These are phyloP conservation scores for Drosophila pegasa DNA, from an alignment of 2,888 invertebrate species.

Conservation along the genomic window DNA sequence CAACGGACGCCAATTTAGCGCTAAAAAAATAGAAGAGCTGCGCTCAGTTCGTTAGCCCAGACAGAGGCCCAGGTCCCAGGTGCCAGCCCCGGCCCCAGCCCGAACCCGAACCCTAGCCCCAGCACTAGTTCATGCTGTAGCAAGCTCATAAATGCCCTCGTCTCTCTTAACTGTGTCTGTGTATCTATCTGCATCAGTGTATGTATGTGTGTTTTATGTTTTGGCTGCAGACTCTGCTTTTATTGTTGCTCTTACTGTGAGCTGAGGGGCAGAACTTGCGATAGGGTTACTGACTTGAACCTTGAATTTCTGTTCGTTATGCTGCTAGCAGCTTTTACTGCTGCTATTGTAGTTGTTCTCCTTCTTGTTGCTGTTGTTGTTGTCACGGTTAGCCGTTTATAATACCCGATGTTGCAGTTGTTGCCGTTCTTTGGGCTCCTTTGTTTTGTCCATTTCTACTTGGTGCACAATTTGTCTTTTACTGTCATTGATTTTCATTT, in stretches of 20 bases:
- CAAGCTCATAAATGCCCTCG: constrained; percentile 34
- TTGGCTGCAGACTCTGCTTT: constrained; percentile 65
- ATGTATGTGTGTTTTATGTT: constrained; percentile 52
- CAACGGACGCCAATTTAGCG: constrained; percentile 75
- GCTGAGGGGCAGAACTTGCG: constrained; percentile 57
- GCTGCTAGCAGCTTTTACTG: constrained; percentile 56
- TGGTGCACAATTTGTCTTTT: constrained; percentile 79
- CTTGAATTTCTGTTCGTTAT: constrained; percentile 76
- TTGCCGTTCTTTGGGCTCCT: constrained; percentile 41
- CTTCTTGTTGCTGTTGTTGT: constrained; percentile 38
- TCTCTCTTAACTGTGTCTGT: background rate
- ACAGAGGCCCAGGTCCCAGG: constrained; percentile 13
- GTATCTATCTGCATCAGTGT: background rate
- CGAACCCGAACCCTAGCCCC: background rate
- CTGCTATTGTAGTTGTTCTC: constrained; percentile 23
- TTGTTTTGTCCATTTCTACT: constrained; percentile 66
- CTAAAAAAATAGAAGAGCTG: constrained; percentile 36
- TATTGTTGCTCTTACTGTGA: constrained; percentile 61
- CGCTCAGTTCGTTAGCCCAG: constrained; percentile 64
- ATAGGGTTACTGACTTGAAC: constrained; percentile 81
- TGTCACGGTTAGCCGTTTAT: constrained; percentile 74
- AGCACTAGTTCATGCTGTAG: background rate
- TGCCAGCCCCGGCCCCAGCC: background rate
- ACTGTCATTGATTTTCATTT: constrained; percentile 81
- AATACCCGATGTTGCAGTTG: constrained; percentile 51